Conservation (phyloP, 2,797 vertebrate genomes). For the Lepilemur septentrionalis region DNA sequence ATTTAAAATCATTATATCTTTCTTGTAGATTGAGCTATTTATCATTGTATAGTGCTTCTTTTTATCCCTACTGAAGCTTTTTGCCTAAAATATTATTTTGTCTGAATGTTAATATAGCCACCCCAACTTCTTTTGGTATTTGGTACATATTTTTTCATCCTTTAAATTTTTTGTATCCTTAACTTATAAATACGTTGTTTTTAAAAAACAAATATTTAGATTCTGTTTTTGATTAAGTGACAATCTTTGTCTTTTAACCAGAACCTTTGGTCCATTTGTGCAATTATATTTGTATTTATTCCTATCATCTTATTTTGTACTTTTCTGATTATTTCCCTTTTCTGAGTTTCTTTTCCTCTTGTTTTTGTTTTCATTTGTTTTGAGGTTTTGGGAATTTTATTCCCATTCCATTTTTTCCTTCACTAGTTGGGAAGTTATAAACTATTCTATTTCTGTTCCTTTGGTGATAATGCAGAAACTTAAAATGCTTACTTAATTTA, state of each 20-base stretch:
- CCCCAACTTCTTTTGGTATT: neutral
- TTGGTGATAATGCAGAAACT: neutral
- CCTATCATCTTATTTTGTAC: neutral
- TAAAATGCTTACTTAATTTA: neutral
- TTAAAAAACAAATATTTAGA: neutral
- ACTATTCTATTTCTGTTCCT: neutral
- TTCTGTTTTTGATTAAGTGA: neutral
- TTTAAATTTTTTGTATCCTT: neutral
- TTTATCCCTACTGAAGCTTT: neutral
- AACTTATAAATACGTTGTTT: neutral
- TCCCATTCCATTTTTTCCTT: neutral
- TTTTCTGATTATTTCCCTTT: neutral
- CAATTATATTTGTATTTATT: neutral
- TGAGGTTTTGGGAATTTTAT: neutral
- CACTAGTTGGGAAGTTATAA: neutral
- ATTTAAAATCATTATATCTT: neutral
- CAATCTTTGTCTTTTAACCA: neutral
- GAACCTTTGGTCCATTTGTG: neutral
- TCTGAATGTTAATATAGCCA: neutral
- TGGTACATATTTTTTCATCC: neutral
- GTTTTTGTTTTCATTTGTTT: neutral
- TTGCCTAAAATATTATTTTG: neutral
- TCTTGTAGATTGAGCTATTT: neutral
- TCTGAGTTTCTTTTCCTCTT: neutral
- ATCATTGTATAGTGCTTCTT: neutral